Evolutionary conservation across 2,888 invertebrate genomes (phyloP).

Genomic region (Andrena hattorfiana): DNA sequence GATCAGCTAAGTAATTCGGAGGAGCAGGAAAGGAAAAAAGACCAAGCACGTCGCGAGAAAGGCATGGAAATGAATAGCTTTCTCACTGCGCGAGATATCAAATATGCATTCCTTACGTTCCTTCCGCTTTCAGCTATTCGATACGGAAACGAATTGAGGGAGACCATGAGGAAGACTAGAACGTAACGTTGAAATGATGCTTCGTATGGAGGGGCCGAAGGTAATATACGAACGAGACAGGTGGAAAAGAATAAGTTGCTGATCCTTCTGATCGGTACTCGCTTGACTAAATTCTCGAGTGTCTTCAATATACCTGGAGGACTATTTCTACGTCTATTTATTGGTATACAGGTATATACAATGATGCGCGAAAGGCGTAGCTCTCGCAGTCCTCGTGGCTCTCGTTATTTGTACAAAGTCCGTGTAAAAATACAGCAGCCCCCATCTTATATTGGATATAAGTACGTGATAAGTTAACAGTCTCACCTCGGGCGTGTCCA

Average conservation of each 20-base stretch:
- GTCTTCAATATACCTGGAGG: not conserved
- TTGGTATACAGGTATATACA: conserved; percentile 77
- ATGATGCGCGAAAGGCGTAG: conserved; percentile 63
- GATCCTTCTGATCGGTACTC: not conserved
- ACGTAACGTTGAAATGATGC: conserved; percentile 3
- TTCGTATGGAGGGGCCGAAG: not conserved
- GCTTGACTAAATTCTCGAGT: not conserved
- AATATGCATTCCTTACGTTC: too few relatives aligned
- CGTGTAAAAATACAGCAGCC: conserved; percentile 84
- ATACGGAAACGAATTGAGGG: conserved; percentile 50
- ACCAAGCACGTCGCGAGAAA: conserved; percentile 28
- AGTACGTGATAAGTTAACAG: conserved; percentile 71
- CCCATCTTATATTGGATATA: conserved; percentile 72
- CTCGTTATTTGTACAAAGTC: conserved; percentile 82
- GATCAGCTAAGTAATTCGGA: conserved; percentile 54
- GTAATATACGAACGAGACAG: not conserved
- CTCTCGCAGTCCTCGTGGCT: conserved; percentile 69
- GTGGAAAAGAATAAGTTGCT: not conserved
- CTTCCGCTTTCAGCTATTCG: conserved; percentile 38
- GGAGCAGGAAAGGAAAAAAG: conserved; percentile 21
- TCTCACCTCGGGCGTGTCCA: conserved; percentile 66
- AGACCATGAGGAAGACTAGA: conserved; percentile 40
- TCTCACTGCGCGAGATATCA: not conserved
- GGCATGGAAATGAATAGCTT: conserved; percentile 3
- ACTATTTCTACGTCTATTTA: conserved; percentile 67